A percentile compares a stretch with the other conserved stretches of the same genome.
Conservation (phyloP, 53 echinoderm and acorn worm genomes). For the Luidia sarsii region DNA sequence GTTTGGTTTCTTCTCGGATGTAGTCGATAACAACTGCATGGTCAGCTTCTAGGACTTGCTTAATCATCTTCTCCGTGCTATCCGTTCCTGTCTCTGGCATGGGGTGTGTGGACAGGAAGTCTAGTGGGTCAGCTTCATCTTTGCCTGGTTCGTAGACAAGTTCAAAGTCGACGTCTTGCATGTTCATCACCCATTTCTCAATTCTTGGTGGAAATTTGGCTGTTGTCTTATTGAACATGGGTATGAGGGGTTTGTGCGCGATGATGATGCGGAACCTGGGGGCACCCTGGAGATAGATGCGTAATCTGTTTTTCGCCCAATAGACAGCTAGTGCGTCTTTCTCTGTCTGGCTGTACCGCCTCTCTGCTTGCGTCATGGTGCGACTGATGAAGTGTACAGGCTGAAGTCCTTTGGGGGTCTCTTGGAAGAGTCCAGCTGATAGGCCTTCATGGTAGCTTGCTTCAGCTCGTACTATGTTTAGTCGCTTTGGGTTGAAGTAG, state of each 20-base stretch:
- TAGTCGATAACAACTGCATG: conserved; percentile 44
- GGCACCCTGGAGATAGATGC: conserved; percentile 51
- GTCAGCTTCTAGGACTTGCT: conserved; percentile 27
- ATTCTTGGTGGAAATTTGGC: conserved; percentile 49
- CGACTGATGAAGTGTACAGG: conserved; percentile 62
- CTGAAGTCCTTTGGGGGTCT: too few species aligned
- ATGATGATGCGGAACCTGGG: conserved; percentile 54
- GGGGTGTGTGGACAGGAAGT: conserved; percentile 56
- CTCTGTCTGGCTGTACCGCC: conserved; percentile 53
- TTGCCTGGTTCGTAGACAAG: conserved; percentile 45
- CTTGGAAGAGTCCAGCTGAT: too few species aligned
- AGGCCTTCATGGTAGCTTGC: too few species aligned
- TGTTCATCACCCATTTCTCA: conserved; percentile 55
- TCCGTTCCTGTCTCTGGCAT: conserved; percentile 49
- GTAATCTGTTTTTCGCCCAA: conserved; percentile 50
- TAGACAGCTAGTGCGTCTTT: conserved; percentile 49
- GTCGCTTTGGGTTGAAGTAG: conserved; percentile 38
- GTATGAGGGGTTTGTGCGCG: conserved; percentile 59
- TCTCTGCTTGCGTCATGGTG: conserved; percentile 50
- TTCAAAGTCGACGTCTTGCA: conserved; percentile 59
- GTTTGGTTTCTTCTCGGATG: conserved; percentile 40
- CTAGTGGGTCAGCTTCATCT: conserved; percentile 50
- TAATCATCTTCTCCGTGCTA: conserved; percentile 49
- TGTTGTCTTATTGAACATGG: conserved; percentile 55
- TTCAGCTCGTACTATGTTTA: conserved; percentile 29